phyloP scores from a whole-genome alignment of 2,888 invertebrate genomes.

The Hyposoter didymator region DNA sequence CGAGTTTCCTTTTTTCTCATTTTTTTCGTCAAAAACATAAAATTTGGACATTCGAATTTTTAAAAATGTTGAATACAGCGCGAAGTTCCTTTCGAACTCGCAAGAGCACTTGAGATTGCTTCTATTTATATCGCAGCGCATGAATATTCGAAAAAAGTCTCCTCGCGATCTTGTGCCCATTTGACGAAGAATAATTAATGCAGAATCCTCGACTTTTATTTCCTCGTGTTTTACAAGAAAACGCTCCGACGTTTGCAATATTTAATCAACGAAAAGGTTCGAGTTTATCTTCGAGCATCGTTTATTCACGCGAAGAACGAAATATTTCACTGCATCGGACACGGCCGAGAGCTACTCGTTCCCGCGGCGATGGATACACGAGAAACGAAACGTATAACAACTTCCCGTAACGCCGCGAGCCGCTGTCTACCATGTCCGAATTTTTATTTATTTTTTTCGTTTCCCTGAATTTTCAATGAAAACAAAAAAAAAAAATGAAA shows the following conservation, averaged over 20 bases:
- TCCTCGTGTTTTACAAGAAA: constrained; percentile 34
- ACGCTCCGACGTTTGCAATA: constrained; percentile 60
- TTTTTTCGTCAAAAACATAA: no score
- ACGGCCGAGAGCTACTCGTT: constrained; percentile 27
- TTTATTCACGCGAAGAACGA: constrained; percentile 62
- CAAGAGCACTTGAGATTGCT: not conserved
- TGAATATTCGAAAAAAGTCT: not conserved
- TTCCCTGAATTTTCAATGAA: not conserved
- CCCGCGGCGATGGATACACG: constrained; percentile 15
- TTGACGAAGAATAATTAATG: constrained; percentile 18
- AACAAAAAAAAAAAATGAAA: no score
- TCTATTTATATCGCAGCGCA: not conserved
- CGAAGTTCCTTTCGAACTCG: not conserved
- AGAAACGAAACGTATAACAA: constrained; percentile 28
- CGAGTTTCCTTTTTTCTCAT: no score
- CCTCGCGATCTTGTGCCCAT: not conserved
- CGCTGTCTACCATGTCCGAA: not conserved
- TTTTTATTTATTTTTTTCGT: not conserved
- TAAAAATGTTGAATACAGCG: no score
- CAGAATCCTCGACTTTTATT: constrained; percentile 8
- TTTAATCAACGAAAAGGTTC: constrained; percentile 62
- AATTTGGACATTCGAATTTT: no score
- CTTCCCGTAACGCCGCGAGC: constrained; percentile 1
- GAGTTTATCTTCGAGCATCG: constrained; percentile 63
- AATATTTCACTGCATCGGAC: constrained; percentile 63